A percentile compares a stretch with the other conserved stretches of the same genome.
These are phyloP conservation scores for Agrochola lota DNA, from an alignment of 2,888 invertebrate species.

Conservation along the genomic window DNA sequence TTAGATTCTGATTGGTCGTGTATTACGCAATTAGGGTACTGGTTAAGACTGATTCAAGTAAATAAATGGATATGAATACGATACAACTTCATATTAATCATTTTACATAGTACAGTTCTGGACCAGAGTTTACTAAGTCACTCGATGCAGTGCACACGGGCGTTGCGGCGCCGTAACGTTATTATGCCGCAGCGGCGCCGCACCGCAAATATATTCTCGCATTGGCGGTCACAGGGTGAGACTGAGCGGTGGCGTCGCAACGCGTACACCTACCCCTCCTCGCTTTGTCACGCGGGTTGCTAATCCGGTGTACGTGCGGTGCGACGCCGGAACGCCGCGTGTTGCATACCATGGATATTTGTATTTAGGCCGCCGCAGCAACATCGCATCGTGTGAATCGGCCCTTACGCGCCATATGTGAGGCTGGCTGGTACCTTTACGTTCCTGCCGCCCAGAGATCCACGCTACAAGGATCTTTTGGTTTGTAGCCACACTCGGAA, in stretches of 20 bases:
- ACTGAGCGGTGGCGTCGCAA: too few relatives aligned
- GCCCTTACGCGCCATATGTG: not conserved
- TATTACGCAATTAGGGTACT: not conserved
- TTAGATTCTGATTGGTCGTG: too few relatives aligned
- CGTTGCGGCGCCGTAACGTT: not conserved
- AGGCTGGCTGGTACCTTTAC: not conserved
- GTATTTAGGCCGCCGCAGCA: not conserved
- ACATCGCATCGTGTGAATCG: not conserved
- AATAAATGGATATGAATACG: not conserved
- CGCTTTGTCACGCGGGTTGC: not conserved
- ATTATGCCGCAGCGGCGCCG: not conserved
- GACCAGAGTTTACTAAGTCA: not conserved
- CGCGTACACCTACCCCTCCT: too few relatives aligned
- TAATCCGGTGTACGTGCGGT: not conserved
- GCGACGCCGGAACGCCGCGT: not conserved
- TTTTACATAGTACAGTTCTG: not conserved
- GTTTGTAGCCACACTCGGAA: not conserved
- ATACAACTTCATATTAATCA: not conserved
- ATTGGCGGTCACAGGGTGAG: too few relatives aligned
- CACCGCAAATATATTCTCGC: too few relatives aligned
- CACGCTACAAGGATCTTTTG: not conserved
- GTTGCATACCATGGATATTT: not conserved
- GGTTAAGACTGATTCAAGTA: constrained; percentile 17
- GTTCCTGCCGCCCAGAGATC: not conserved
- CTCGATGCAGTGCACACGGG: not conserved